Evolutionary conservation across 2,113 vertebrate species (phyloP).

Genomic region (Solea senegalensis): DNA sequence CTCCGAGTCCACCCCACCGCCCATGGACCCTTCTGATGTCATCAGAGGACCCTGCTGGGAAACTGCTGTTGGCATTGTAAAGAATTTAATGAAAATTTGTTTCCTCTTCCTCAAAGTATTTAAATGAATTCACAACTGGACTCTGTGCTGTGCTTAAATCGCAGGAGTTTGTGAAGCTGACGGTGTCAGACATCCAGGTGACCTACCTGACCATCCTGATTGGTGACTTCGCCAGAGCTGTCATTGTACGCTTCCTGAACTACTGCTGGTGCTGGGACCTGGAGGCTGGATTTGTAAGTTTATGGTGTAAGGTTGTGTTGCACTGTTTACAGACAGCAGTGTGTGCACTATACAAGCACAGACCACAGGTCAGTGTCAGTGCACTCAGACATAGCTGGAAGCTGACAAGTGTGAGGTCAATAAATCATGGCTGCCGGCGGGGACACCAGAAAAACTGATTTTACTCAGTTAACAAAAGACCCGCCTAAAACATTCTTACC

Average conservation of each 20-base stretch:
- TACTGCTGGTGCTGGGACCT: conserved; percentile 99
- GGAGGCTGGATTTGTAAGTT: conserved; percentile 95
- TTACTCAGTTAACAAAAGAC: too few relatives aligned
- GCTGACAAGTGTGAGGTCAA: too few relatives aligned
- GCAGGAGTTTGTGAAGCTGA: conserved; percentile 96
- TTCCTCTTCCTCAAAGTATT: neutral
- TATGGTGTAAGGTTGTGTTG: neutral
- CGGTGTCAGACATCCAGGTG: conserved; percentile 96
- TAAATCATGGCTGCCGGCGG: too few relatives aligned
- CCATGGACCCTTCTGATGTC: conserved; percentile 88
- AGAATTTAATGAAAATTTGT: neutral
- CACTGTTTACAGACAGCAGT: too few relatives aligned
- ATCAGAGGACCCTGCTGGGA: conserved; percentile 98
- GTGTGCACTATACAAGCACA: too few relatives aligned
- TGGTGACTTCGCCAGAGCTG: conserved; percentile 93
- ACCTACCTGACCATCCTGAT: conserved; percentile 95
- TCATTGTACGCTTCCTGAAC: conserved; percentile 97
- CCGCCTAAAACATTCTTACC: too few relatives aligned
- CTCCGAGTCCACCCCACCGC: conserved; percentile 78
- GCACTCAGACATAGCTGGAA: too few relatives aligned
- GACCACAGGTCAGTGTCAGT: too few relatives aligned
- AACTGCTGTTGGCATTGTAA: conserved; percentile 95
- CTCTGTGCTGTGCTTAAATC: neutral
- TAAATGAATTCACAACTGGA: neutral
- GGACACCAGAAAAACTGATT: too few relatives aligned